Evolutionary conservation across 2,888 invertebrate genomes (phyloP), one percentile per base, ranked within the genome.

Genomic region (Tortricodes alternella): DNA sequence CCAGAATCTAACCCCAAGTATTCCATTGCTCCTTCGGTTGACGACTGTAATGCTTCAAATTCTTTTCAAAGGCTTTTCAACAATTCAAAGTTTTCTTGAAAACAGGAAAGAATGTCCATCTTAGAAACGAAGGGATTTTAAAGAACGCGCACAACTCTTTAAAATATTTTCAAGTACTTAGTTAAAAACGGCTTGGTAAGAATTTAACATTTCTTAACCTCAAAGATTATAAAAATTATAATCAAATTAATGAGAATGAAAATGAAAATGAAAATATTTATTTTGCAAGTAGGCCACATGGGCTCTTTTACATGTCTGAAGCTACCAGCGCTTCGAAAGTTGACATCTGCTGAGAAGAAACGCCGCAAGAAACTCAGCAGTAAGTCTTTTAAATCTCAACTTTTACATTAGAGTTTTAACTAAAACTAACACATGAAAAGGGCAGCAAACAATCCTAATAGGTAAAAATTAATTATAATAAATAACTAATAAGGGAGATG

Each of bases 91-190:
- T 64, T 61, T 62, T 55, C 59, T 62, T 61, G 58, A 61, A 70
- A 71, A 67, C 68, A 64, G 63, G 63, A 69, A 72, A 74, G 65
- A 71, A 71, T 71, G 69, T 73, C 66, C 63, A 67, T 65, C 64
- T 68, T 68, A 67, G 64, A 70, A 60, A 66, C 70, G 70, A 71
- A 67, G 66, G 66, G 60, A 76, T 69, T 74, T 65, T 67, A 63
- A 50, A 58, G 56, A 58, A 70, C 59, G 64, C 61, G 64, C 58
- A 64, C 62, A 60, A 70, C 65, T 71, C 62, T 62, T 59, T 62
- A 68, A 69, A 72, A 71, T 73, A 68, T 74, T 29, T 70, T 68
- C 63, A 57, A 57, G 57, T 56, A 34, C 64, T 60, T 65, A 66
- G 68, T 74, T 63, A 64, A 61, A 66, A 69, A 65, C 60, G 61